A percentile compares a stretch with the other conserved stretches of the same genome.
phyloP scores from a whole-genome alignment of 1,140 invertebrate genomes.

The Gryllus bimaculatus region DNA sequence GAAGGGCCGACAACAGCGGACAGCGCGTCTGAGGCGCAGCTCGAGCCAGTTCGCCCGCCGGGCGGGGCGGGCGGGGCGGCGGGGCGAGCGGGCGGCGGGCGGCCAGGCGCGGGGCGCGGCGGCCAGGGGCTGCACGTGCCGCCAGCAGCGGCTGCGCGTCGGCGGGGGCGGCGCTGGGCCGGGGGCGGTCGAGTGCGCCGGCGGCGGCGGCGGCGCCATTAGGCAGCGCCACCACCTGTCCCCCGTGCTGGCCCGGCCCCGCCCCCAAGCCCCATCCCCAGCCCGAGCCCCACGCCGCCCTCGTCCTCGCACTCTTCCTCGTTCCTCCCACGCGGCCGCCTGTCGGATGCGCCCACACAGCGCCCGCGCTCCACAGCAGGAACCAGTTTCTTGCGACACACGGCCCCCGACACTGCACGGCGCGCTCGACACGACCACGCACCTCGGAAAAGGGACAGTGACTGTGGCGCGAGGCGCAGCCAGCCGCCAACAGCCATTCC shows the following conservation, averaged over 20 bases:
- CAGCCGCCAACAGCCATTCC: too few relatives aligned
- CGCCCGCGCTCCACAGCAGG: not conserved
- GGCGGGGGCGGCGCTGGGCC: too few relatives aligned
- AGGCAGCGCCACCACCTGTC: not conserved
- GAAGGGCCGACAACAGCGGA: not conserved
- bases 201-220: too few relatives aligned
- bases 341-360: not conserved
- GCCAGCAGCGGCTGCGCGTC: not conserved
- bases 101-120: too few relatives aligned
- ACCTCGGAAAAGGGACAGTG: too few relatives aligned
- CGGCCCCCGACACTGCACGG: too few relatives aligned
- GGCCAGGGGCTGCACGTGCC: too few relatives aligned
- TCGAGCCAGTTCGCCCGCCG: not conserved
- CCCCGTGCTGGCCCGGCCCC: not conserved
- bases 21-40: not conserved
- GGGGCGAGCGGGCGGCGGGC: not conserved
- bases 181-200: too few relatives aligned
- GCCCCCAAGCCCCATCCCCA: not conserved
- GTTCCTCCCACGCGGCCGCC: not conserved
- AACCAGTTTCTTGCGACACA: not conserved
- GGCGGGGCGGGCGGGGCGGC: too few relatives aligned
- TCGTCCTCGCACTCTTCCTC: not conserved
- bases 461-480: too few relatives aligned
- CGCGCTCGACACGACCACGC: too few relatives aligned
- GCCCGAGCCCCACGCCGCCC: too few relatives aligned